These are phyloP conservation scores for Tupaia tana DNA, from an alignment of 2,113 vertebrate genomes.

Conservation along the genomic window DNA sequence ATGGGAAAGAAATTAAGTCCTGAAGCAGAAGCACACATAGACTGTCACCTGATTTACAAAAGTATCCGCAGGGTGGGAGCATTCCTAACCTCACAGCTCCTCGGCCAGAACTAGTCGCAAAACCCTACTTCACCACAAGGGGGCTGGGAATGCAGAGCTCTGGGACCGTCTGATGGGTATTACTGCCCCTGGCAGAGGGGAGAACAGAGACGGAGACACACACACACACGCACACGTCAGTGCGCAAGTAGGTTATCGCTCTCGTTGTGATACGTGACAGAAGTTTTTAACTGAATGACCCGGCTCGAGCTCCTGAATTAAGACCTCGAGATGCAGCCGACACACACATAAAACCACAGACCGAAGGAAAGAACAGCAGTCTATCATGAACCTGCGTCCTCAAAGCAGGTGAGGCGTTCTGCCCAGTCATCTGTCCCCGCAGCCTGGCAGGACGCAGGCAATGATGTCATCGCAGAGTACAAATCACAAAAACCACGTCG, in stretches of 20 bases:
- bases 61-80: background rate
- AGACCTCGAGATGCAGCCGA: background rate
- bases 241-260: background rate
- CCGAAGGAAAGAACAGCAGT: background rate
- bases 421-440: background rate
- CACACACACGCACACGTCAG: background rate
- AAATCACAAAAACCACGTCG: background rate
- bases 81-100: background rate
- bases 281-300: background rate
- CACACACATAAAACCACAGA: background rate
- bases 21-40: background rate
- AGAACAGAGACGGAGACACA: background rate
- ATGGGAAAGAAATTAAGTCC: background rate
- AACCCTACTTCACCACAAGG: background rate
- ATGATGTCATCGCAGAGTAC: slow-evolving; percentile 24
- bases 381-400: background rate
- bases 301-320: background rate
- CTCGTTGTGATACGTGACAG: background rate
- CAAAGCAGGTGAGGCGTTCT: background rate
- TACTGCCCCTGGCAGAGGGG: background rate
- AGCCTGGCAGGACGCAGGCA: background rate
- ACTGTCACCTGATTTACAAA: background rate
- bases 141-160: too few relatives aligned
- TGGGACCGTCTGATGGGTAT: background rate
- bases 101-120: background rate